Evolutionary conservation across 2,888 invertebrate genomes (phyloP), one percentile per base, ranked within the genome.

Genomic region (Parochlus steinenii): DNA sequence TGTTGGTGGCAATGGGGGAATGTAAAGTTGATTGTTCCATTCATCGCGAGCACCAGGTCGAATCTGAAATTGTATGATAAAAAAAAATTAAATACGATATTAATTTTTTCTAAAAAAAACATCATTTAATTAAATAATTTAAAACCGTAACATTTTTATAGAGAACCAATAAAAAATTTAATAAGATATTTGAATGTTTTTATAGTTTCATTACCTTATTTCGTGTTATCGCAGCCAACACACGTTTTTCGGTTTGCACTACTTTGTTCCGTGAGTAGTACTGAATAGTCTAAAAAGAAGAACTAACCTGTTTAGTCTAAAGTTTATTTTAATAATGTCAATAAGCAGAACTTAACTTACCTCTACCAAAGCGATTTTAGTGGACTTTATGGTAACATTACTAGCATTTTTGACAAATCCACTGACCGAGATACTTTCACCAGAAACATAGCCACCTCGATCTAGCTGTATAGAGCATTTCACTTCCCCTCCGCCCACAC

Each of bases 371-470:
- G 85, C 79, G 1, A 89, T 89, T 53, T 79, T 72, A 6, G 89
- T 87, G 41, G 73, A 71, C 55, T 80, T 79, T 52, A 93, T 79
- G 32, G 80, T 80, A 39, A 83, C 78, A 51, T 77, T 73, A 50
- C 87, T 86, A 50, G 76, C 68, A 64, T 93, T 95, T 52, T 71
- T 69, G 33, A 93, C 72, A 41, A 73, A 74, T 12, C 90, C 92
- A 40, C 76, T 77, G 45, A 93, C 74, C 47, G 75, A 72, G 55
- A 93, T 80, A 51, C 80, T 85, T 61, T 93, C 90, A 3, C 92
- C 93, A 10, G 92, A 89, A 40, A 93, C 89, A 61, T 87, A 95
- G 15, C 92, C 93, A 39, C 87, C 86, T 51, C 89, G 73, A 61
- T 89, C 87, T 43, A 93, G 63, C 41, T 80, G 69, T 41, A 92